Evolutionary conservation across 2,797 vertebrate species (phyloP).

Genomic region (Sebastes steindachneri): DNA sequence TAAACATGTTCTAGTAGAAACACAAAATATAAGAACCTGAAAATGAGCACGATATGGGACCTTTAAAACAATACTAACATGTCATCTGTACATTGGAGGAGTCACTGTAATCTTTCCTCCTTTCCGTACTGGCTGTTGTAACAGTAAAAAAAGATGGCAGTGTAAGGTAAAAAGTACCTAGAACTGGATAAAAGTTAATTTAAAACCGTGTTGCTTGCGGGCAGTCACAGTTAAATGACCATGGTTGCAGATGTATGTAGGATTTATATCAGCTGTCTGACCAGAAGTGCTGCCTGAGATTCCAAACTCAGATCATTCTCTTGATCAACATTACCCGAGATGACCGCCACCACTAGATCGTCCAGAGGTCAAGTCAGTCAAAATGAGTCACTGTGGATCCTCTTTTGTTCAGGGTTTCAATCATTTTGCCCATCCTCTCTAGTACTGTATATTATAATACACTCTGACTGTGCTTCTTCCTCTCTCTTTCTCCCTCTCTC

Average conservation of each 20-base stretch:
- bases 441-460: neutral
- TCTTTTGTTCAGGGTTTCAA: neutral
- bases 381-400: neutral
- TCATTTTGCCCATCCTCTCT: neutral
- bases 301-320: neutral
- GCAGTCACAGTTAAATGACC: neutral
- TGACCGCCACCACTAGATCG: neutral
- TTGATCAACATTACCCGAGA: neutral
- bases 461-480: neutral
- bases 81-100: too few species aligned
- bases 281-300: neutral
- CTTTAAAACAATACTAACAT: too few species aligned
- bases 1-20: too few species aligned
- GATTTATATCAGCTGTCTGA: neutral
- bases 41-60: too few species aligned
- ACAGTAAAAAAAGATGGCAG: too few species aligned
- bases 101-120: too few species aligned
- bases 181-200: too few species aligned
- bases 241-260: neutral
- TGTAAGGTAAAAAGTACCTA: too few species aligned
- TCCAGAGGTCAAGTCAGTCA: neutral
- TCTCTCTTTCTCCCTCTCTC: neutral
- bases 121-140: too few species aligned
- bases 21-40: too few species aligned
- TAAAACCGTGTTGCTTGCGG: too few species aligned